Evolutionary conservation across 2,888 invertebrate species (phyloP), one percentile per base, ranked within the genome.

Genomic region (Eupeodes luniger): DNA sequence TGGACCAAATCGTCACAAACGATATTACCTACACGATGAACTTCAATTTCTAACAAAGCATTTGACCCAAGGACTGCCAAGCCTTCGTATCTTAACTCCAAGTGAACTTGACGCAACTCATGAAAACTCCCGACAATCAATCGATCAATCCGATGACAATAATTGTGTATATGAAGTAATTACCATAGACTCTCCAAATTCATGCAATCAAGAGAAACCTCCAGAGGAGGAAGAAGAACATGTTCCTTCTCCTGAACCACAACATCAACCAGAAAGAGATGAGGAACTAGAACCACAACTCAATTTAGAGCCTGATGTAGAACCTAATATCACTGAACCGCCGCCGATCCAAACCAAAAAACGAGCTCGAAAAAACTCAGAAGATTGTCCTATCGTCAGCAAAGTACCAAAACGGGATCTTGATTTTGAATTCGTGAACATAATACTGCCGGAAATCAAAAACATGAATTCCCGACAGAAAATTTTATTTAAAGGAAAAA

Each of bases 381-480:
- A 66, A 36, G 59, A 74, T n/a, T 6, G 11, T 1, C 19, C 16
- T 40, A 12, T 11, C 14, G 16, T 0, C 36, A 34, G 5, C 9
- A n/a, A 36, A 14, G 0, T 1, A 36, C 51, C 4, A 10, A 34
- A 67, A 36, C 61, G 5, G 4, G 49, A 74, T 49, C 5, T 19
- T 19, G 74, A 74, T 61, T 34, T 4, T 19, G 74, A 74, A 14
- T 61, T 61, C 7, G 5, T 61, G 34, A 66, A 64, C 5, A 91
- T 92, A 7, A 79, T 93, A 5, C 90, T 92, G 10, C 92, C 92
- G 67, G 93, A 93, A 89, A 92, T 93, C 91, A 91, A 91, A 34
- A 90, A 90, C 12, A 93, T 93, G 93, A 91, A 92, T 75, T 91
- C 92, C 19, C 91, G 91, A 11, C 92, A 93, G 83, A 93, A 92